A percentile compares a stretch with the other conserved stretches of the same genome.
These are phyloP conservation scores for Deroptyus accipitrinus DNA, from an alignment of 2,113 vertebrate genomes.

Conservation along the genomic window DNA sequence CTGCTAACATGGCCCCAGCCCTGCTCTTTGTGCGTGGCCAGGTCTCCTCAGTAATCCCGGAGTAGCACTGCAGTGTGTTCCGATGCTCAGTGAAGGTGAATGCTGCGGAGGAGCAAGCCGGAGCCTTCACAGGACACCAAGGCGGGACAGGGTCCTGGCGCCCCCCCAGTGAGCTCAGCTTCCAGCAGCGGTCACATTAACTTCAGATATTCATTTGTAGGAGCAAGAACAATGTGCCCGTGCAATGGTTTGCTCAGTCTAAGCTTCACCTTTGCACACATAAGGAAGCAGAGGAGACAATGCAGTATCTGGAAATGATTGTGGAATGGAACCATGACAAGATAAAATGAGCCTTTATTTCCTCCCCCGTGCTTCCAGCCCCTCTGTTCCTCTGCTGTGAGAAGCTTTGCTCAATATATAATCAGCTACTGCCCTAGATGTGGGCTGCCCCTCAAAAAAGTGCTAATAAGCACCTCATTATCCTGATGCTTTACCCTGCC, in stretches of 20 bases:
- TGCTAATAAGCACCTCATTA: background rate
- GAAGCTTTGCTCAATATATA: background rate
- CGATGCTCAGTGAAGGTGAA: background rate
- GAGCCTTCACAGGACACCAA: background rate
- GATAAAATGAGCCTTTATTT: background rate
- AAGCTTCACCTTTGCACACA: background rate
- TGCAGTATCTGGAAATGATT: accelerated
- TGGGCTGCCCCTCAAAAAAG: background rate
- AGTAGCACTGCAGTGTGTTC: background rate
- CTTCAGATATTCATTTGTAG: background rate
- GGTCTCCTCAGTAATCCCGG: background rate
- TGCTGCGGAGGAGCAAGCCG: accelerated
- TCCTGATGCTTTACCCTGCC: background rate
- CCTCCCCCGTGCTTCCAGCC: background rate
- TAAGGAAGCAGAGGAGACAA: background rate
- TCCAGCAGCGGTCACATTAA: accelerated
- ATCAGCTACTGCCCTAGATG: background rate
- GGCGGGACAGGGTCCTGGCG: background rate
- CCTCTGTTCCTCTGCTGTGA: background rate
- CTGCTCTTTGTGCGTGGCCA: background rate
- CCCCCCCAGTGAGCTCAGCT: background rate
- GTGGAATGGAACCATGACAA: background rate
- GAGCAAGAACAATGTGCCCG: background rate
- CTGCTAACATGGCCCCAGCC: background rate
- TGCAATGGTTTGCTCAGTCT: background rate